Base-by-base conservation (phyloP, 2,888 invertebrate species). In the Erebia epiphron region DNA sequence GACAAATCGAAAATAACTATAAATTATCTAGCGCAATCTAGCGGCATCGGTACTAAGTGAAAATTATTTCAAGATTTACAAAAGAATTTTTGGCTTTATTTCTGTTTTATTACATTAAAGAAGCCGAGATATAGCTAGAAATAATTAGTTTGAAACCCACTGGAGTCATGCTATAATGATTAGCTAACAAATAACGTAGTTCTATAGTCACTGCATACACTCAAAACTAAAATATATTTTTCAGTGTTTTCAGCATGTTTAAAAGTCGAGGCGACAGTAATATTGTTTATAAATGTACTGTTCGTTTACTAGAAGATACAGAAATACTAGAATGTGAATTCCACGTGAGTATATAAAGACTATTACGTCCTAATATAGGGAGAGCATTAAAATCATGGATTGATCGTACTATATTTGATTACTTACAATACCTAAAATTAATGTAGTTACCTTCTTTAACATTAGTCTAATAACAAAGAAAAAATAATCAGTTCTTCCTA, bases 261-360 rank as follows among this genome's bases (percentile, higher is more conserved):
- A 94, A 91, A 86, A 95, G 94, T 85, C 96, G 96, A 92, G 96
- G 96, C 91, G 97, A 97, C 94, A 95, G 96, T 92, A 97, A 97
- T 94, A 95, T 96, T 92, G 95, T 96, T 91, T 96, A 96, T 93
- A 97, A 97, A 94, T 97, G 97, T 89, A 98, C 98, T 80, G 97
- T 98, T 81, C 95, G 98, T 83, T 95, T 98, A 77, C 94, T 98
- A 83, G 98, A 98, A 92, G 98, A 98, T 93, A 96, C 97, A 78
- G 98, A 98, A 94, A 96, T 98, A 83, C 94, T 98, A 85, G 97
- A 98, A 94, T 98, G 97, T 89, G 98, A 98, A 95, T 98, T 98
- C 94, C 98, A 97, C 80, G 93, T 93, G 76, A 88, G 93, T 91
- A 41, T 49, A 35, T 8, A 14, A 62, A 18, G 14, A 60, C 0